A percentile compares a stretch with the other conserved stretches of the same genome.
These are phyloP conservation scores for Mixornis gularis DNA, from an alignment of 2,113 vertebrate genomes.

Conservation along the genomic window DNA sequence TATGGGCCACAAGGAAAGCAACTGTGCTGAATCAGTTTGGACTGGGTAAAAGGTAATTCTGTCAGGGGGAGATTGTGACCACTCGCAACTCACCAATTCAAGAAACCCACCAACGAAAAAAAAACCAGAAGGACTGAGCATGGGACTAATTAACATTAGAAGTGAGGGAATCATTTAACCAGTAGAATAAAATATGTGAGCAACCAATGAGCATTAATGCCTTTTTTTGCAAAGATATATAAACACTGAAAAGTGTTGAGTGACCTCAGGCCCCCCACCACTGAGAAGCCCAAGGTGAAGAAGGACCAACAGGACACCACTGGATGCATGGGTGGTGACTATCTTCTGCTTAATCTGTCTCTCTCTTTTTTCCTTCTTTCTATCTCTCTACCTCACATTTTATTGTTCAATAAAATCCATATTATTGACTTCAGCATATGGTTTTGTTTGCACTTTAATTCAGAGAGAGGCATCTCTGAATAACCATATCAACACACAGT, in stretches of 20 bases:
- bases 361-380: neutral
- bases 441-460: neutral
- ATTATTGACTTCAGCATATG: neutral
- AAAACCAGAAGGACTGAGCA: neutral
- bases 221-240: neutral
- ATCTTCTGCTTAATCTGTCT: neutral
- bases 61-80: fast-evolving
- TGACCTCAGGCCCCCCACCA: neutral
- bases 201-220: neutral
- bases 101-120: neutral
- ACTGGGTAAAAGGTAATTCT: neutral
- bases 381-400: neutral
- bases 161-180: neutral
- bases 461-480: neutral
- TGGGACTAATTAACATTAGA: neutral
- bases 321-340: neutral
- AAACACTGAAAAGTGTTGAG: neutral
- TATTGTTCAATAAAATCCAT: neutral
- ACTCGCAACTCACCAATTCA: neutral
- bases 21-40: neutral
- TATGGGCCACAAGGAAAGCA: neutral
- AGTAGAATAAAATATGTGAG: neutral
- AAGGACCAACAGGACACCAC: fast-evolving
- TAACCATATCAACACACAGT: fast-evolving
- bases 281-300: neutral